These are phyloP conservation scores for Lepidiolamprologus cunningtoni DNA, from an alignment of 2,113 vertebrate genomes.

Conservation along the genomic window DNA sequence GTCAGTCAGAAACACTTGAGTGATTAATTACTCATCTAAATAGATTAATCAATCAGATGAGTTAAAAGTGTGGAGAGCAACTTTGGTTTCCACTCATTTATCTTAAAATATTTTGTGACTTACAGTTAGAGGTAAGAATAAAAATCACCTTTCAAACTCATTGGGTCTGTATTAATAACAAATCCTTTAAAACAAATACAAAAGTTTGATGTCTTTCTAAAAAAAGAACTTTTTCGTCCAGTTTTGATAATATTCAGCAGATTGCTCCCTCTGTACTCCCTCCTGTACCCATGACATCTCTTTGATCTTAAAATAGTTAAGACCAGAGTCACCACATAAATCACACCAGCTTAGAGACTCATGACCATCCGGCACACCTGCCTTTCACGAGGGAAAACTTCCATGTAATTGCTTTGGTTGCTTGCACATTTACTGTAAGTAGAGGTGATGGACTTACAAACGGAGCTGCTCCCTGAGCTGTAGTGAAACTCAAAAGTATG, in stretches of 20 bases:
- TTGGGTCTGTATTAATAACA: rapidly evolving
- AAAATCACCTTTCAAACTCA: background rate
- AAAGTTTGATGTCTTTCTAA: background rate
- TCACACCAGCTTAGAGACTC: background rate
- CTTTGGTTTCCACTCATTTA: rapidly evolving
- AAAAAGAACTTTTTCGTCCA: rapidly evolving
- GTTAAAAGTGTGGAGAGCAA: background rate
- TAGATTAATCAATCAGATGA: background rate
- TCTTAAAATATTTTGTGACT: background rate
- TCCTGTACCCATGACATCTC: background rate
- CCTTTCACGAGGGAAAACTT: background rate
- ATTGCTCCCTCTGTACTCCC: background rate
- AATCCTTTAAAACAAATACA: background rate
- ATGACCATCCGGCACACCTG: background rate
- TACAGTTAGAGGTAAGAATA: background rate
- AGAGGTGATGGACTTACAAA: background rate
- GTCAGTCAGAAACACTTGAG: conserved; percentile 58
- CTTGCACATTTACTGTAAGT: background rate
- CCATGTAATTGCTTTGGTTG: rapidly evolving
- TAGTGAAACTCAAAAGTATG: background rate
- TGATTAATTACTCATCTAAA: background rate
- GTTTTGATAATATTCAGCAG: background rate
- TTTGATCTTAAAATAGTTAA: background rate
- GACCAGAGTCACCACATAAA: rapidly evolving
- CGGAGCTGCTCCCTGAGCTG: background rate